Evolutionary conservation across 2,888 invertebrate species (phyloP).

Genomic region (Drosophila percnosoma): DNA sequence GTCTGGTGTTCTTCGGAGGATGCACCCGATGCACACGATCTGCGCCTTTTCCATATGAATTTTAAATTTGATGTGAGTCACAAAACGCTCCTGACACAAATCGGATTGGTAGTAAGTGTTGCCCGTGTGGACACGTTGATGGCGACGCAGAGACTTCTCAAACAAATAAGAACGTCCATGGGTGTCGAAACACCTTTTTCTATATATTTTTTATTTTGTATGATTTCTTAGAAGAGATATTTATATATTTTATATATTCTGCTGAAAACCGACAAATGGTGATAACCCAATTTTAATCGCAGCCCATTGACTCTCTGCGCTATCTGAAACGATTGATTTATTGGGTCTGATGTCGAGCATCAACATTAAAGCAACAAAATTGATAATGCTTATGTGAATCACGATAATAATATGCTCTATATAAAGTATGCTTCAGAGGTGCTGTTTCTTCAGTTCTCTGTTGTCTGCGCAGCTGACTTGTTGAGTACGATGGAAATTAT

Average conservation of each 20-base stretch:
- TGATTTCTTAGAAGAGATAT: too few relatives aligned
- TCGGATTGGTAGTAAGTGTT: conserved; percentile 61
- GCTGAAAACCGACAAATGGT: too few relatives aligned
- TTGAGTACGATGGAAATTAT: not conserved
- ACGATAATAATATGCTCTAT: not conserved
- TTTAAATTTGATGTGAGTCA: too few relatives aligned
- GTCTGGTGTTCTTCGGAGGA: too few relatives aligned
- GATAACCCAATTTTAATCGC: too few relatives aligned
- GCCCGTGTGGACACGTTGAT: conserved; percentile 80
- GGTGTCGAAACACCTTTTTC: conserved; percentile 20
- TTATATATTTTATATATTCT: too few relatives aligned
- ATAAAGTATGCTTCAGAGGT: not conserved
- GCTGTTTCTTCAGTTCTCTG: not conserved
- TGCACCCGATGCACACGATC: too few relatives aligned
- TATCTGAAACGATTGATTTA: too few relatives aligned
- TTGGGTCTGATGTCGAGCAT: not conserved
- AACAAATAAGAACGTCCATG: conserved; percentile 81
- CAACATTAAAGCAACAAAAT: not conserved
- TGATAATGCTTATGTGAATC: not conserved
- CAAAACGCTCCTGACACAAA: too few relatives aligned
- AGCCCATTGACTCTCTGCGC: too few relatives aligned
- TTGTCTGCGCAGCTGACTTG: not conserved
- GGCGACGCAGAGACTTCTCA: conserved; percentile 80
- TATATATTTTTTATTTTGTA: too few relatives aligned
- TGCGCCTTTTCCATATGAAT: too few relatives aligned